phyloP scores from a whole-genome alignment of 1,140 invertebrate species.

The Diuraphis noxia region DNA sequence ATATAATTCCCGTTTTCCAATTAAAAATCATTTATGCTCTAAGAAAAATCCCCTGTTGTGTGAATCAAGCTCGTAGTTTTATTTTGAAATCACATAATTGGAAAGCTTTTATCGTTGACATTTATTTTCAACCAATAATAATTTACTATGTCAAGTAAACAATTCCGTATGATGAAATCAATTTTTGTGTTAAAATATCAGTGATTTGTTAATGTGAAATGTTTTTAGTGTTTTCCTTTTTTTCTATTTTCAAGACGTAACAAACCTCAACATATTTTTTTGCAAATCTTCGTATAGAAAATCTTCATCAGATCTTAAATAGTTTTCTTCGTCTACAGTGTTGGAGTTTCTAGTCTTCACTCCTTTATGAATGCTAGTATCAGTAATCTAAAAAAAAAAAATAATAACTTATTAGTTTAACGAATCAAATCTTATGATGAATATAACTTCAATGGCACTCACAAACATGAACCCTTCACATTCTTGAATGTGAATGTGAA shows the following conservation, averaged over 20 bases:
- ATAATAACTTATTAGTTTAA: neutral
- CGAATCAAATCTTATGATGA: neutral
- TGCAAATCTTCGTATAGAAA: neutral
- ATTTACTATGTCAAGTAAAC: neutral
- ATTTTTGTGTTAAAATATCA: neutral
- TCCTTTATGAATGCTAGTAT: slow-evolving; percentile 38
- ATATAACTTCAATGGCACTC: neutral
- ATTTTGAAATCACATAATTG: neutral
- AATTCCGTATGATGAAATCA: neutral
- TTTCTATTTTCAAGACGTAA: neutral
- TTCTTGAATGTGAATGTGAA: slow-evolving; percentile 4
- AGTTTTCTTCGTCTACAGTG: slow-evolving; percentile 32
- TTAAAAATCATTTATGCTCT: neutral
- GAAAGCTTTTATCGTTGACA: neutral
- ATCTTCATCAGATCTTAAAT: neutral
- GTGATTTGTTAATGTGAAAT: neutral
- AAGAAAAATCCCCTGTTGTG: neutral
- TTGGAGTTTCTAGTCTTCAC: slow-evolving; percentile 24
- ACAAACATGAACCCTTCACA: slow-evolving; percentile 30
- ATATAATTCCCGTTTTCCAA: neutral
- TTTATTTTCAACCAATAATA: neutral
- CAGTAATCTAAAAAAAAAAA: slow-evolving; percentile 22
- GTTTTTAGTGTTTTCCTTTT: neutral
- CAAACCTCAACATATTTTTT: slow-evolving; percentile 26
- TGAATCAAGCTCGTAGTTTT: neutral